phyloP scores from a whole-genome alignment of 2,888 invertebrate species.

The Electrophaes corylata region DNA sequence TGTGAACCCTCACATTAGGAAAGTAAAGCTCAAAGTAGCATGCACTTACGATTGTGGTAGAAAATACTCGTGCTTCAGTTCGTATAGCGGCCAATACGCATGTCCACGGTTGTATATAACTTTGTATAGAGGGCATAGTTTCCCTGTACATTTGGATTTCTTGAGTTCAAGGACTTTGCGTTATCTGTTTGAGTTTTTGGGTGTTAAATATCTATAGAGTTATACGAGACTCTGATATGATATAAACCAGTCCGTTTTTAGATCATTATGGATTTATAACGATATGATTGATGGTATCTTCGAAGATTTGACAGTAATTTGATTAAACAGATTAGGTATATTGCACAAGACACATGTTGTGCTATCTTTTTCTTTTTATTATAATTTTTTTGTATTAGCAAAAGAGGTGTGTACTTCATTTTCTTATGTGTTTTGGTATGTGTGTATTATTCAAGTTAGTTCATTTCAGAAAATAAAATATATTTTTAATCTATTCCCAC shows the following conservation, averaged over 20 bases:
- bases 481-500: no score
- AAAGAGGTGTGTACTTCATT: no score
- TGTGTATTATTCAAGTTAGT: no score
- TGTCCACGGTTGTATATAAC: conserved; percentile 80
- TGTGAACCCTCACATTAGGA: conserved; percentile 45
- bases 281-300: conserved; percentile 6
- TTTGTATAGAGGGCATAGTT: conserved; percentile 77
- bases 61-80: conserved; percentile 78
- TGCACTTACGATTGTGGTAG: conserved; percentile 56
- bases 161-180: conserved; percentile 80
- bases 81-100: conserved; percentile 82
- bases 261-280: background rate
- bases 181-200: conserved; percentile 74
- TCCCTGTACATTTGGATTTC: conserved; percentile 79
- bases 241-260: conserved; percentile 18
- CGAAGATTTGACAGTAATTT: background rate
- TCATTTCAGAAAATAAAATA: no score
- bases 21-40: conserved; percentile 54
- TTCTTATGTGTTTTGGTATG: no score
- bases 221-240: conserved; percentile 48
- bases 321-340: no score
- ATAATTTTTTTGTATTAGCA: no score
- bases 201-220: conserved; percentile 52
- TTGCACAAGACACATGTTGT: no score
- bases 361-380: no score